Evolutionary conservation across 1,140 invertebrate genomes (phyloP).

Genomic region (Scaptomyza hsui): DNA sequence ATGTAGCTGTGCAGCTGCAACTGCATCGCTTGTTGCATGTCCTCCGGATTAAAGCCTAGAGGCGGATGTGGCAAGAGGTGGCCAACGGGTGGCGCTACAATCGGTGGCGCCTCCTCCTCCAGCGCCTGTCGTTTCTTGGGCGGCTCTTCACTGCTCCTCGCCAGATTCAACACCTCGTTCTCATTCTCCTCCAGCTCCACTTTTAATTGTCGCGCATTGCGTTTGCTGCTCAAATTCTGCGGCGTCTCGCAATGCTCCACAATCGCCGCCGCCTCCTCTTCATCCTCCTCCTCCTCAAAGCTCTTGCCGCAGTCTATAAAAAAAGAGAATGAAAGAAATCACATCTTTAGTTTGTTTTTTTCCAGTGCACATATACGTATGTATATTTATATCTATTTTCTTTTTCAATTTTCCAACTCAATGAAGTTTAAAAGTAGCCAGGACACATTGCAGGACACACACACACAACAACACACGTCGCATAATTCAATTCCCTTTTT

Average conservation of each 20-base stretch:
- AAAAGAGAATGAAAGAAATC: neutral
- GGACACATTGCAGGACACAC: conserved; percentile 22
- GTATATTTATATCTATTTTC: conserved; percentile 42
- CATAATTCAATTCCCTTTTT: conserved; percentile 63
- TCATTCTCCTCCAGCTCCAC: conserved; percentile 33
- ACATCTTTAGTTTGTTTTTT: neutral
- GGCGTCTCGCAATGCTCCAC: conserved; percentile 48
- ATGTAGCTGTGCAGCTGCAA: conserved; percentile 80
- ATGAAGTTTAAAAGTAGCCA: conserved; percentile 75
- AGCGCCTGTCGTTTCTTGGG: conserved; percentile 50
- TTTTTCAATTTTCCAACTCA: conserved; percentile 83
- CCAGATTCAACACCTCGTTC: conserved; percentile 71
- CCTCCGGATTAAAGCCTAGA: conserved; percentile 59
- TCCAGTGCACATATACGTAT: neutral
- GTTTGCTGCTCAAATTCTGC: conserved; percentile 75
- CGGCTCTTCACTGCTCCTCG: conserved; percentile 41
- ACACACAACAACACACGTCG: conserved; percentile 41
- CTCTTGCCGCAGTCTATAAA: conserved; percentile 72
- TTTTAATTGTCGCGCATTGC: conserved; percentile 53
- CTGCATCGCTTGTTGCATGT: conserved; percentile 82
- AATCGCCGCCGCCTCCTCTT: conserved; percentile 3
- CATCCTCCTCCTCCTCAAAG: conserved; percentile 62
- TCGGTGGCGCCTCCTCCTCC: neutral
- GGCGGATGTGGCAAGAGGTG: conserved; percentile 41
- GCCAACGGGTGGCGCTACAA: neutral